Percentiles rank a stretch among this genome's conserved stretches.
Conservation (phyloP, 2,888 invertebrate genomes). For the Ypsolopha sequella region DNA sequence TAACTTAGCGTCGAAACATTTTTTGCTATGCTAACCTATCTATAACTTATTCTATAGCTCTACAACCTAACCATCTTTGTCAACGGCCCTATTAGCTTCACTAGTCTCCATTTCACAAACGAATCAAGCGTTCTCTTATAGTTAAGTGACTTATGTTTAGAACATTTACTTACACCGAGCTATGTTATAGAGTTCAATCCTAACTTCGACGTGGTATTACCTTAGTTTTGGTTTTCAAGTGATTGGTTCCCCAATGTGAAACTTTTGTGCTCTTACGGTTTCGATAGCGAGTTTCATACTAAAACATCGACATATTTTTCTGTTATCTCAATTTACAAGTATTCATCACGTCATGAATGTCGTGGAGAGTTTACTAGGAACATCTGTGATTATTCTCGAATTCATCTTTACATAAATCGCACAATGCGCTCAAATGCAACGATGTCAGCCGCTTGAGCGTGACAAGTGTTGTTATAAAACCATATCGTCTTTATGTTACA, state of each 20-base stretch:
- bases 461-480: conserved; percentile 53
- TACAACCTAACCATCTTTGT: conserved; percentile 54
- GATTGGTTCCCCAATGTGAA: conserved; percentile 51
- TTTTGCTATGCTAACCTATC: conserved; percentile 64
- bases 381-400: conserved; percentile 42
- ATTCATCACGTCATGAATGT: conserved; percentile 43
- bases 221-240: conserved; percentile 49
- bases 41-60: conserved; percentile 51
- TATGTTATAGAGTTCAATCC: conserved; percentile 26
- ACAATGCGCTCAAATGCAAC: conserved; percentile 61
- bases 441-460: conserved; percentile 59
- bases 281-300: conserved; percentile 23
- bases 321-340: conserved; percentile 29
- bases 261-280: conserved; percentile 42
- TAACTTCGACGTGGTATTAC: conserved; percentile 55
- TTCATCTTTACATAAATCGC: conserved; percentile 26
- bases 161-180: conserved; percentile 59
- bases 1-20: conserved; percentile 67
- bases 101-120: conserved; percentile 44
- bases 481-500: conserved; percentile 52
- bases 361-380: conserved; percentile 54
- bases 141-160: conserved; percentile 57
- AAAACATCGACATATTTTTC: conserved; percentile 21
- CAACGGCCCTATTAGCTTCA: conserved; percentile 42
- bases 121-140: conserved; percentile 53